Evolutionary conservation across 1,140 invertebrate species (phyloP).

Genomic region (Sipha flava): DNA sequence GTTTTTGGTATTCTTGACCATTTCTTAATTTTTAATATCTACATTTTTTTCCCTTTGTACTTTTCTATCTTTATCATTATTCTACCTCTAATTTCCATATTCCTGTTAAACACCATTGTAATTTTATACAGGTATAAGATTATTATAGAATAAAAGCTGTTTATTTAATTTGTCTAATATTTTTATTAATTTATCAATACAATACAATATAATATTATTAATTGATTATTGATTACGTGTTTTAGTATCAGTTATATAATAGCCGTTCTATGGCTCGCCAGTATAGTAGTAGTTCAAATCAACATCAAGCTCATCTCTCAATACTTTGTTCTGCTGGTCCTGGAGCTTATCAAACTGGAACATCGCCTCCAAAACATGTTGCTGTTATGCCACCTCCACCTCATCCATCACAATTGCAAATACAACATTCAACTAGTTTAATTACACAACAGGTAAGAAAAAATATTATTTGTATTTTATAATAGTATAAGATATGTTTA

Average conservation of each 20-base stretch:
- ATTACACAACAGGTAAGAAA: constrained; percentile 56
- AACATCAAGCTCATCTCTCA: constrained; percentile 34
- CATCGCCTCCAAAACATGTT: constrained; percentile 77
- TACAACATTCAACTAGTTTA: constrained; percentile 54
- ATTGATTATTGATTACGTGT: constrained; percentile 34
- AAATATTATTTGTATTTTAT: not conserved
- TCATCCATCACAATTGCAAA: constrained; percentile 55
- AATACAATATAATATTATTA: not conserved
- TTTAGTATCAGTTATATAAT: constrained; percentile 82
- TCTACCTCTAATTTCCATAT: no score
- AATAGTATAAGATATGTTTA: not conserved
- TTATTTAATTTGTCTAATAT: no score
- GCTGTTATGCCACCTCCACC: constrained; percentile 70
- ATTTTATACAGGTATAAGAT: no score
- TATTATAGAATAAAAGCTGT: no score
- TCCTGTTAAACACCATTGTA: no score
- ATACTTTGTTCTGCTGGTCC: constrained; percentile 34
- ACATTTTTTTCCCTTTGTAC: no score
- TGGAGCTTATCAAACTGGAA: constrained; percentile 57
- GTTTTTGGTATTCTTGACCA: no score
- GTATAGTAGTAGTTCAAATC: constrained; percentile 49
- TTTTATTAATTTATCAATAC: not conserved
- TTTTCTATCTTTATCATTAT: no score
- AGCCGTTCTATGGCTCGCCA: constrained; percentile 59
- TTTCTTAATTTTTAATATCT: no score